phyloP scores from a whole-genome alignment of 92 coral and sea anemone genomes.

The Paramuricea clavata region DNA sequence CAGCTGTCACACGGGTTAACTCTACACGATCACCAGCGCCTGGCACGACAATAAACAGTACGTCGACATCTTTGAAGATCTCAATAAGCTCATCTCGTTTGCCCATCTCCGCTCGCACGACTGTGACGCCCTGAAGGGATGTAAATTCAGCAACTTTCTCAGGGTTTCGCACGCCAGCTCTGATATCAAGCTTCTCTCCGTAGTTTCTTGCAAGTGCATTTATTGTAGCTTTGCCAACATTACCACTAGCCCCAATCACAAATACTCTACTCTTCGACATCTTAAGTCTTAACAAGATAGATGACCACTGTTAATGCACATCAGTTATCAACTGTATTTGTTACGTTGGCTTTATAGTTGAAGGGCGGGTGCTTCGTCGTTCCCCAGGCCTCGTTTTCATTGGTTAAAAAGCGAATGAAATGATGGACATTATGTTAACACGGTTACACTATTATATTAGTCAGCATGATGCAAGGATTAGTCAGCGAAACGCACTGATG shows the following conservation, averaged over 20 bases:
- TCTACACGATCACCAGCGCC: conserved; percentile 55
- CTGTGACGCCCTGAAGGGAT: conserved; percentile 56
- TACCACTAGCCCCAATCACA: conserved; percentile 77
- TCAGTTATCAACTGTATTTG: too few species aligned
- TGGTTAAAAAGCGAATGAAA: too few species aligned
- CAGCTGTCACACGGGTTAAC: conserved; percentile 71
- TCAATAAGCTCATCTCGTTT: conserved; percentile 59
- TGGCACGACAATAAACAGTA: conserved; percentile 73
- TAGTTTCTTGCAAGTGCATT: conserved; percentile 55
- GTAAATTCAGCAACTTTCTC: conserved; percentile 21
- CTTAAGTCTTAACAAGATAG: too few species aligned
- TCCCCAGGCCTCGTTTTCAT: background rate
- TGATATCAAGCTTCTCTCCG: conserved; percentile 60
- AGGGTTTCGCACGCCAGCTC: conserved; percentile 76
- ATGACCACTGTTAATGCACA: too few species aligned
- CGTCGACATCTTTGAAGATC: conserved; percentile 59
- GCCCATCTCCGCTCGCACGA: conserved; percentile 76
- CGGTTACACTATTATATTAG: too few species aligned
- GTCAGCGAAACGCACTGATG: too few species aligned
- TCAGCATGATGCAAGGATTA: too few species aligned
- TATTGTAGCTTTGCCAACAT: conserved; percentile 70
- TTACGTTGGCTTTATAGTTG: too few species aligned
- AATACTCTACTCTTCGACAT: conserved; percentile 31
- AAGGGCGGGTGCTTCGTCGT: too few species aligned
- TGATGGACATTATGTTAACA: too few species aligned